Evolutionary conservation across 2,113 vertebrate genomes (phyloP).

Genomic region (Plectropomus leopardus): DNA sequence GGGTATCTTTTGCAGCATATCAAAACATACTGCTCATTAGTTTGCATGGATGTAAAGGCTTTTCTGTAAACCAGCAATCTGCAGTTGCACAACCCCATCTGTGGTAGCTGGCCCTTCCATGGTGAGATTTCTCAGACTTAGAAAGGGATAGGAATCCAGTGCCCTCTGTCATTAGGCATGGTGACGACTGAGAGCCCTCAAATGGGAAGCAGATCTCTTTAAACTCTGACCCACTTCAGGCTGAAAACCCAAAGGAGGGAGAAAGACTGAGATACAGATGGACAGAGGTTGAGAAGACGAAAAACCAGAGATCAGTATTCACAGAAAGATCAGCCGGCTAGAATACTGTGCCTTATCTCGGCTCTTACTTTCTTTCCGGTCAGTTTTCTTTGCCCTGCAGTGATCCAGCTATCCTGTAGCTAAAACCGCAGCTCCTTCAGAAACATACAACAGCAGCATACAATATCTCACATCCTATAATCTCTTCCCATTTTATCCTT

Average conservation of each 20-base stretch:
- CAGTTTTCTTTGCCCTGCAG: slow-evolving; percentile 32
- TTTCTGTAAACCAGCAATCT: slow-evolving; percentile 30
- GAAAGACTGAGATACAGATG: slow-evolving; percentile 21
- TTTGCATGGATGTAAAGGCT: slow-evolving; percentile 14
- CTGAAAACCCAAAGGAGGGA: slow-evolving; percentile 54
- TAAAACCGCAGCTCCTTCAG: slow-evolving; percentile 27
- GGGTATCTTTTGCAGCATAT: slow-evolving; percentile 9
- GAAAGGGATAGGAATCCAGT: slow-evolving; percentile 43
- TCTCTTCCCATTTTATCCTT: slow-evolving; percentile 38
- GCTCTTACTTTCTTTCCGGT: slow-evolving; percentile 24
- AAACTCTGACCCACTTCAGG: slow-evolving; percentile 73
- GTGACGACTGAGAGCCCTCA: slow-evolving; percentile 51
- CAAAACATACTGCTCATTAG: slow-evolving; percentile 27
- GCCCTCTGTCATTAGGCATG: slow-evolving; percentile 67
- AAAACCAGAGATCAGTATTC: slow-evolving; percentile 9
- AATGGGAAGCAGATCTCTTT: slow-evolving; percentile 70
- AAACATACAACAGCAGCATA: slow-evolving; percentile 1
- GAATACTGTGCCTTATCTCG: slow-evolving; percentile 3
- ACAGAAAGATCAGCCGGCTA: neutral
- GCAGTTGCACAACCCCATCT: slow-evolving; percentile 15
- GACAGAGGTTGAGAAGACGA: slow-evolving; percentile 6
- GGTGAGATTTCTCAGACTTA: slow-evolving; percentile 47
- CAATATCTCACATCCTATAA: slow-evolving; percentile 40
- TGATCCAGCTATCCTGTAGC: slow-evolving; percentile 22
- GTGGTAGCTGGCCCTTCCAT: slow-evolving; percentile 30